Base-by-base conservation (phyloP, 1,140 invertebrate genomes). In the Eueides isabella region DNA sequence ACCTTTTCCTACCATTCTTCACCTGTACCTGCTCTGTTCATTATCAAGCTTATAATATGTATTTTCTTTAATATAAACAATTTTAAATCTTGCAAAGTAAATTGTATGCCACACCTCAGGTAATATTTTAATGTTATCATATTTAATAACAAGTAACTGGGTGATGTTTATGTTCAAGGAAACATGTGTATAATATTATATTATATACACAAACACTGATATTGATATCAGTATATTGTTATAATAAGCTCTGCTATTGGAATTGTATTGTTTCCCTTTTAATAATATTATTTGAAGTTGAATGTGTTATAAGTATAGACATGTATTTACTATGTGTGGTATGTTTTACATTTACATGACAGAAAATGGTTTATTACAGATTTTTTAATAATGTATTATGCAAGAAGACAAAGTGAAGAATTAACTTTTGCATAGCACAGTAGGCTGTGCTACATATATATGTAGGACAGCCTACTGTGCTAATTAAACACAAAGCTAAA, bases 171-270 rank as follows among this genome's bases (percentile, higher is more conserved):
- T 81, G 73, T 82, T 81, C 69, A 78, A 69, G 68, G 71, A 76
- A 84, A 84, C 81, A 85, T 73, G 80, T 83, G 84, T 80, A 72
- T 71, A 55, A 26, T 67, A 67, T 55, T 71, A 67, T 75, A 62
- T 79, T 31, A 48, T 71, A 64, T 79, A 79, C 70, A 62, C 71
- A 79, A 79, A 80, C 77, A 75, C 61, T 63, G 48, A 78, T 73
- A 76, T 78, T 66, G 61, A 74, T 74, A 77, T 72, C 68, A 41
- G 35, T 11, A 26, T 55, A 26, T 71, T 79, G 74, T 80, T 80
- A 78, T 79, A 79, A 76, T 80, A 82, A 84, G 72, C 73, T 76
- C 64, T 67, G 70, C 67, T 80, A 76, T 78, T 77, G 80, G 71
- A 71, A 77, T 79, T 73, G 68, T 63, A 69, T 28, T 35, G 76